Base-by-base conservation (phyloP, 2,113 vertebrate species). In the Callionymus lyra region DNA sequence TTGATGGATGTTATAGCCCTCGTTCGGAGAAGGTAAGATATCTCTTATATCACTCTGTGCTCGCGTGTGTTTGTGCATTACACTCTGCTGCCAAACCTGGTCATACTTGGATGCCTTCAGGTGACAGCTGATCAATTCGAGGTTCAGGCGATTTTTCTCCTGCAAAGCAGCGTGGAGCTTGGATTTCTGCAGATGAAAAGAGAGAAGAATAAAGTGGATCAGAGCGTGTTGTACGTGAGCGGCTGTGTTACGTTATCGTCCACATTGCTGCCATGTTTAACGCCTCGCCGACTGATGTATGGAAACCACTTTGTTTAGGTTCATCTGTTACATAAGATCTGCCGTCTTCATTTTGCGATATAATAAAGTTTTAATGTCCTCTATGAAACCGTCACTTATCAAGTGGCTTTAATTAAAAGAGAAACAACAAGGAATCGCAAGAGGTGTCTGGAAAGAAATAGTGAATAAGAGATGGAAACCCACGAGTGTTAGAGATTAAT, bases 101-200 rank as follows among this genome's bases (percentile, higher is more conserved):
- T 85, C 77, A 65, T 78, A 80, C n/a, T 81, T 84, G 59, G 67
- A 56, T 5, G 78, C 76, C 69, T 60, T 80, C 53, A 76, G 53
- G 31, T 76, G 79, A 44, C 70, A 70, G 53, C 42, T 74, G 17
- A 82, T 84, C 65, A 86, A 50, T 48, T 85, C 81, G 35, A 66
- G 63, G 54, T 81, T 91, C 74, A 88, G 70, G 44, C 47, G 50
- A 27, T 44, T 73, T 61, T 77, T 72, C 50, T 84, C 83, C 50
- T 73, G 83, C 75, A 70, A 54, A 14, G 79, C 85, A 74, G 84
- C 80, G 64, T 86, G 82, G 63, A 87, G 83, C 70, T 85, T 88
- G 61, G 80, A 58, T 64, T 84, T 86, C 91, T 95, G 45, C 12
- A 16, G 16, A 43, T 39, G 4, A 45, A 32, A 39, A 34, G 31